Percentiles rank a stretch among this genome's conserved stretches.
These are phyloP conservation scores for Sylvilagus floridanus DNA, from an alignment of 2,797 vertebrate genomes.

Conservation along the genomic window DNA sequence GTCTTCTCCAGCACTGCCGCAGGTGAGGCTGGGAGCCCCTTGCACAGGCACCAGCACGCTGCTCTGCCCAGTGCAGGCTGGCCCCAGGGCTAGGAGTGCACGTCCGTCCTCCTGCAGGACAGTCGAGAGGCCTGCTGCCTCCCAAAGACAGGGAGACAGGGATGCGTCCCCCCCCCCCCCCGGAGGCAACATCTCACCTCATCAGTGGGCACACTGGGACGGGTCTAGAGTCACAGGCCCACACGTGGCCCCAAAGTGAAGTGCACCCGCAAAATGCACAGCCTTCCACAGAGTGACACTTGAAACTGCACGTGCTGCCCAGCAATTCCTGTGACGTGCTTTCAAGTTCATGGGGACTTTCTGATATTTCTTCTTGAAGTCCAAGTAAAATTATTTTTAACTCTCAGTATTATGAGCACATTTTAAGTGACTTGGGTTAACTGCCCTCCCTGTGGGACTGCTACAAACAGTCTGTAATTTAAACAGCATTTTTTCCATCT, in stretches of 20 bases:
- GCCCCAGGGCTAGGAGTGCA: too few relatives aligned
- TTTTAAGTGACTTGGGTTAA: conserved; percentile 71
- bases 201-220: neutral
- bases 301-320: neutral
- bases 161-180: too few relatives aligned
- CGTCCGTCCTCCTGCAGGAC: neutral
- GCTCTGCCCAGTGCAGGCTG: too few relatives aligned
- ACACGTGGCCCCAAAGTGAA: conserved; percentile 10
- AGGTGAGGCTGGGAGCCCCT: neutral
- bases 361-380: conserved; percentile 55
- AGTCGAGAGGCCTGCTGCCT: neutral
- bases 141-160: neutral
- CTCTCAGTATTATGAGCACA: conserved; percentile 53
- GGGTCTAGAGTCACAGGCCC: neutral
- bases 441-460: conserved; percentile 45
- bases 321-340: neutral
- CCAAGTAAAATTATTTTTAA: conserved; percentile 69
- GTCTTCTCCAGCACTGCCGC: neutral
- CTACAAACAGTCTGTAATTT: conserved; percentile 64
- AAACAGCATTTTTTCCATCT: conserved; percentile 69
- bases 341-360: conserved; percentile 57
- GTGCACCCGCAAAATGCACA: neutral
- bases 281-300: conserved; percentile 4
- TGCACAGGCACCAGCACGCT: neutral
- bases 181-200: neutral